Base-by-base conservation (phyloP, 1,140 invertebrate species). In the Ceratina calcarata region DNA sequence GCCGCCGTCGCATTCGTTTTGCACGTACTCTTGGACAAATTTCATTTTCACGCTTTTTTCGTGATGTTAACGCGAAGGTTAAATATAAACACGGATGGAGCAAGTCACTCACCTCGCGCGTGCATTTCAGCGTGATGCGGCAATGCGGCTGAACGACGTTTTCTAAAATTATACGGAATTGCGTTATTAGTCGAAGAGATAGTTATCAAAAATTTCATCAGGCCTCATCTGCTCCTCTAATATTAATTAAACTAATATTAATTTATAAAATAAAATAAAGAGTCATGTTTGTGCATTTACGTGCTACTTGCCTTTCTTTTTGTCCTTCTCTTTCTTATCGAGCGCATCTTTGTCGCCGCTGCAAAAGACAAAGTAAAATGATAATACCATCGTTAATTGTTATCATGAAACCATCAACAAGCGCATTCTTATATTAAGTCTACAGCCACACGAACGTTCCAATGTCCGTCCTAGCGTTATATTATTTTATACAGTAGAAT, bases 91-190 rank as follows among this genome's bases (percentile, higher is more conserved):
- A 78, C 49, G 80, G 80, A 71, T 81, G 81, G 86, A 86, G 90
- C 69, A 78, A 91, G 90, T 92, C 88, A 93, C 93, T 95, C 94
- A 97, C 96, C 94, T 98, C 97, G 93, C 96, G 95, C 69, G 97
- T 98, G 89, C 96, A 97, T 93, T 97, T 97, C 80, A 97, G 95
- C 61, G 97, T 98, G 86, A 98, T 98, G 91, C 97, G 97, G 94
- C 97, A 98, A 94, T 98, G 96, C 84, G 97, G 97, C 86, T 97
- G 97, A 90, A 97, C 92, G 82, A 93, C 91, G 85, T 93, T 93
- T 87, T 94, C 94, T 92, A 85, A 79, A 93, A 92, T 86, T 80
- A 80, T 3, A 71, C 13, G 8, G 57, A 53, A 45, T 53, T 16
- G 22, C 1, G n/a, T 74, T 68, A 75, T 10, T 49, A 6, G 49